phyloP scores from a whole-genome alignment of 1,140 invertebrate genomes.

The Caenorhabditis brenneri region DNA sequence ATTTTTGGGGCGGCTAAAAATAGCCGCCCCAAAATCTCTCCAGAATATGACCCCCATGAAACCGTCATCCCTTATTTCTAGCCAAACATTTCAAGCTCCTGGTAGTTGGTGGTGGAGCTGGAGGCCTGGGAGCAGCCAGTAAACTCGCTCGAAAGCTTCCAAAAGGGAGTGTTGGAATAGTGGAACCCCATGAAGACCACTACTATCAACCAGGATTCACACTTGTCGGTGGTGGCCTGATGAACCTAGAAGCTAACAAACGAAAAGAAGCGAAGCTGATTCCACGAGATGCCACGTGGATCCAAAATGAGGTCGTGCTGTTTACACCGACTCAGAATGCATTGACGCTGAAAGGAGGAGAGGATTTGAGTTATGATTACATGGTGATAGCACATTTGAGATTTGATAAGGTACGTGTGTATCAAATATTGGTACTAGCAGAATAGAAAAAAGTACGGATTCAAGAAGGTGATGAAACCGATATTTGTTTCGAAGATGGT shows the following conservation, averaged over 20 bases:
- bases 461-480: too few relatives aligned
- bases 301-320: conserved; percentile 78
- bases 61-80: too few relatives aligned
- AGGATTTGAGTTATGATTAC: conserved; percentile 81
- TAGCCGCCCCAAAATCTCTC: too few relatives aligned
- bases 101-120: conserved; percentile 88
- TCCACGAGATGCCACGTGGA: conserved; percentile 81
- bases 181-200: conserved; percentile 86
- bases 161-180: conserved; percentile 79
- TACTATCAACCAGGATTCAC: conserved; percentile 97
- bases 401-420: conserved; percentile 83
- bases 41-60: too few relatives aligned
- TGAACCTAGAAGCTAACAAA: conserved; percentile 77
- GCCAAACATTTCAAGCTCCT: conserved; percentile 78
- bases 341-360: conserved; percentile 76
- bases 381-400: conserved; percentile 79
- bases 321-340: conserved; percentile 81
- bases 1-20: too few relatives aligned
- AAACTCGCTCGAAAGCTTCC: conserved; percentile 81
- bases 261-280: conserved; percentile 77
- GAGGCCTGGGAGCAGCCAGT: conserved; percentile 85
- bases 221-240: conserved; percentile 87
- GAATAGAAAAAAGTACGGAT: too few relatives aligned
- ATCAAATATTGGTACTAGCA: too few relatives aligned
- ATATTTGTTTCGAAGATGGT: too few relatives aligned